Evolutionary conservation across 2,888 invertebrate species (phyloP), one percentile per base, ranked within the genome.

Genomic region (Phania funesta): DNA sequence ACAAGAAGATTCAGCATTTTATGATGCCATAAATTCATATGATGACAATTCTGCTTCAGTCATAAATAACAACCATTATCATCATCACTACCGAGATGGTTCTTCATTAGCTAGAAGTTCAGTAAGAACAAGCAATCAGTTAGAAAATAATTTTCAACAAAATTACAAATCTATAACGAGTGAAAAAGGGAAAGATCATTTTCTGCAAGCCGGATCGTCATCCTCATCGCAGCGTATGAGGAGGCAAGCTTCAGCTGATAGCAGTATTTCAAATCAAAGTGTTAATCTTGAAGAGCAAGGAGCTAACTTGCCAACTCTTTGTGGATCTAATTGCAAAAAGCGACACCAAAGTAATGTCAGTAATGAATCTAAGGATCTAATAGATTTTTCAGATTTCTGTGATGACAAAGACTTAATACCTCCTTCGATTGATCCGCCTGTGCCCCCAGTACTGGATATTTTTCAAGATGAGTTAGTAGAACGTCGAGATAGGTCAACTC

Each of bases 231-330:
- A 64, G 13, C 86, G 87, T 41, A 91, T 91, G 89, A 86, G 89
- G 2, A 88, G 91, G 7, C 91, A 91, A 84, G 89, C 91, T 1
- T 91, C 91, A 0, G 91, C 90, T 3, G 91, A 91, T 82, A 91
- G 91, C 71, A 91, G 91, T 84, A 90, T 91, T 29, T 91, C 91
- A 35, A 91, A 90, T 86, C 91, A 91, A 79, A 91, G 91, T 77
- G 84, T 89, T 13, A 91, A 88, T 71, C 84, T 89, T 60, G 91
- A 91, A 64, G 91, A 91, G 46, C 81, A 84, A 9, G 68, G 46
- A 5, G 16, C 29, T 16, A 74, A 64, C 54, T 6, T 62, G 18
- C 44, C 77, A 0, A 56, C 65, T 9, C 56, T 67, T 3, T 68
- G 76, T 54, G 52, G 32, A 2, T 7, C 46, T 13, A 62, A 68